phyloP scores from a whole-genome alignment of 2,797 vertebrate species.

The Bucorvus abyssinicus region DNA sequence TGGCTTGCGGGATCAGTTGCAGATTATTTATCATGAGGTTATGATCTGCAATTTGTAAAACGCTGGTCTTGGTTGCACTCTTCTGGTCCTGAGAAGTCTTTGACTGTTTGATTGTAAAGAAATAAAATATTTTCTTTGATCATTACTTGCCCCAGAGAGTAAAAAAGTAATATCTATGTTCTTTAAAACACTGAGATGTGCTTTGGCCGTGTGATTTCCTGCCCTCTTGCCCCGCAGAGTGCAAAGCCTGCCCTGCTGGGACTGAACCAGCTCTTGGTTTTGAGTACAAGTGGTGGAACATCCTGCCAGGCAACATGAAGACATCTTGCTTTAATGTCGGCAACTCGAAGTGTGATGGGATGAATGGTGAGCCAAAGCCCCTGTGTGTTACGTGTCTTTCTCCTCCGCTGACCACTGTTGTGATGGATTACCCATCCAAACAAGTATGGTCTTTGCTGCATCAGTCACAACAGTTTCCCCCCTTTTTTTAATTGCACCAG shows the following conservation, averaged over 20 bases:
- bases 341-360: conserved; percentile 93
- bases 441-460: not conserved
- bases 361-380: conserved; percentile 86
- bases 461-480: not conserved
- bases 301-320: conserved; percentile 93
- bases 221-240: conserved; percentile 74
- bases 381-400: not conserved
- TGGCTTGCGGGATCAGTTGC: not conserved
- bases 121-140: not conserved
- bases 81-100: not conserved
- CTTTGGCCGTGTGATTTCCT: not conserved
- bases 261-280: conserved; percentile 90
- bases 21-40: not conserved
- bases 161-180: not conserved
- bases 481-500: not conserved
- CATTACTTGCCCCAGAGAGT: not conserved
- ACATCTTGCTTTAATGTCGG: conserved; percentile 97
- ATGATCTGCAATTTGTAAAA: not conserved
- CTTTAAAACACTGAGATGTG: not conserved
- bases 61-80: not conserved
- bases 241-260: conserved; percentile 89
- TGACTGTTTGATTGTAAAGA: not conserved
- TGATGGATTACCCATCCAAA: not conserved
- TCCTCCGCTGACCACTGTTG: not conserved
- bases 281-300: conserved; percentile 98